These are phyloP conservation scores for Lagenorhynchus albirostris DNA, from an alignment of 2,113 vertebrate genomes.

Conservation along the genomic window DNA sequence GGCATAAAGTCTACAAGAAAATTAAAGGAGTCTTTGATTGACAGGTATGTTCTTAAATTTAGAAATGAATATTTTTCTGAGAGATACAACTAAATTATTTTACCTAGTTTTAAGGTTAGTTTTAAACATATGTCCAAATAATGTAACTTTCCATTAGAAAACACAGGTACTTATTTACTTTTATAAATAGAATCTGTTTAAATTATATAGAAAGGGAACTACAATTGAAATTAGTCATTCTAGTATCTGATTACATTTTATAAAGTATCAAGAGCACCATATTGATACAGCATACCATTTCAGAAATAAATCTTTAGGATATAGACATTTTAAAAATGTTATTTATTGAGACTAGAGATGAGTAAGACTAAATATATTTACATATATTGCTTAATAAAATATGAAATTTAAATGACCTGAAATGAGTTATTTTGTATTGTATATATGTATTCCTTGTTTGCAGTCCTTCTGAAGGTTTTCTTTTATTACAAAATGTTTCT, in stretches of 20 bases:
- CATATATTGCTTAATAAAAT: constrained; percentile 13
- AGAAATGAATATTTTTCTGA: constrained; percentile 24
- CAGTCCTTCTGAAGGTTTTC: not conserved
- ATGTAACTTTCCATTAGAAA: constrained; percentile 21
- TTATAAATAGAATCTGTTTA: constrained; percentile 37
- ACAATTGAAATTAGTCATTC: constrained; percentile 30
- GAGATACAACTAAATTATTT: not conserved
- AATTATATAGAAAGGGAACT: constrained; percentile 4
- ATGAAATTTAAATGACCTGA: not conserved
- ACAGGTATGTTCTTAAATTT: constrained; percentile 70
- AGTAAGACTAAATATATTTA: constrained; percentile 25
- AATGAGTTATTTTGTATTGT: not conserved
- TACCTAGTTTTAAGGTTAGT: not conserved
- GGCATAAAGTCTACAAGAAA: constrained; percentile 56
- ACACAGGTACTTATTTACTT: not conserved
- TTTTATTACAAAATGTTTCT: not conserved
- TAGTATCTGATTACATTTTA: not conserved
- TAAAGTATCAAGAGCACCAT: not conserved
- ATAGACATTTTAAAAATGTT: constrained; percentile 2
- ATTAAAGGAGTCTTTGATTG: constrained; percentile 56
- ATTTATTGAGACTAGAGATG: not conserved
- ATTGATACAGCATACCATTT: not conserved
- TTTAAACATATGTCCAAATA: constrained; percentile 36
- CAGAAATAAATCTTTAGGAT: constrained; percentile 31
- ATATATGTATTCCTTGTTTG: constrained; percentile 11